Evolutionary conservation across 2,888 invertebrate species (phyloP), one percentile per base, ranked within the genome.

Genomic region (Smittia sp.): DNA sequence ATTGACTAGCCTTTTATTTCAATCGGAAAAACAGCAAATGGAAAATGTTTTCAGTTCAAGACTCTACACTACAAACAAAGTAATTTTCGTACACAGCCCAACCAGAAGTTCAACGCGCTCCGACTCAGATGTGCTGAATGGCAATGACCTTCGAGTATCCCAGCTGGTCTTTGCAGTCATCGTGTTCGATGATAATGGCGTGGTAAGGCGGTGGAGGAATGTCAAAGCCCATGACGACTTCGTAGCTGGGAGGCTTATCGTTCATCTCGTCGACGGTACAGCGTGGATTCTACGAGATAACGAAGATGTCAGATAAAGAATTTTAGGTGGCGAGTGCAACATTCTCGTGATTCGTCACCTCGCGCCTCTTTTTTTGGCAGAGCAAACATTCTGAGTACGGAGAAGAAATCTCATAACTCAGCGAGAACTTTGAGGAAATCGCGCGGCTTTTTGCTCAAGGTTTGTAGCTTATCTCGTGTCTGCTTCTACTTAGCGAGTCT

Each of bases 241-340:
- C 83, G 74, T 83, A 83, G 75, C 83, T 83, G 3, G 83, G 83
- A 18, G 83, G 83, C 76, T 82, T 75, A 39, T 79, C 78, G 74
- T 32, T 72, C 22, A 73, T 67, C 41, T 74, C 70, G 9, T 75
- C 41, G 13, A 24, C 52, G 9, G 13, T 62, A n/a, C 24, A n/a
- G 54, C 39, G 32, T 20, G 72, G 24, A 62, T 62, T 72, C 72
- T 72, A 32, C 32, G 32, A 32, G 9, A 32, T 32, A 6, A 32
- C 3, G 9, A 32, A 9, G 32, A 6, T 32, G 9, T 32, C 9
- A 32, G 9, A 6, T 32, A 6, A 32, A 32, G 9, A 3, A 9
- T 32, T 32, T 32, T 32, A 9, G 4, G 32, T 32, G 32, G 9
- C n/a, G n/a, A 32, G 32, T 32, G 32, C 3, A 32, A 32, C 32